Evolutionary conservation across 2,113 vertebrate genomes (phyloP).

Genomic region (Climacteris rufus): DNA sequence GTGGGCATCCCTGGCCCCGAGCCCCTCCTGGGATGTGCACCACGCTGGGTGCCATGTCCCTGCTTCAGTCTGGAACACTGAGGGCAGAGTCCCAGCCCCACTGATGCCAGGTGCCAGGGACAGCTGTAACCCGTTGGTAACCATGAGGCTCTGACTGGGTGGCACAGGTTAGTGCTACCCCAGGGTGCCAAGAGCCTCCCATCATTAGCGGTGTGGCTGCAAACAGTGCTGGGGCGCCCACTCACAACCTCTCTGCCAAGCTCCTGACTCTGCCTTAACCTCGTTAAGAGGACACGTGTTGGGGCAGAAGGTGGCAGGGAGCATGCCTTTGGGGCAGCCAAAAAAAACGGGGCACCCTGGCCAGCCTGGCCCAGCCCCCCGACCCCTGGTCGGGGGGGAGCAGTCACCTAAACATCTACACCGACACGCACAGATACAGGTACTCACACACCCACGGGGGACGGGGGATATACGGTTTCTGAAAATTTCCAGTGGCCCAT

Average conservation of each 20-base stretch:
- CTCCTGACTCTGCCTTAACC: not conserved
- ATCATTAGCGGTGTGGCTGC: not conserved
- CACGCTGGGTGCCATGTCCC: fast-evolving
- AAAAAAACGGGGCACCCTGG: not conserved
- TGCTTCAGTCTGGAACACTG: not conserved
- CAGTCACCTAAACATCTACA: slow-evolving; percentile 31
- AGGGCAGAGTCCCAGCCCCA: not conserved
- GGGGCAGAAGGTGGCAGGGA: not conserved
- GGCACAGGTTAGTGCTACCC: not conserved
- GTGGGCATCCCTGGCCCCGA: not conserved
- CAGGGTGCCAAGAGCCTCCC: not conserved
- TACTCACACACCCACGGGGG: slow-evolving; percentile 48
- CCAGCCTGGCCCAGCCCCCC: not conserved
- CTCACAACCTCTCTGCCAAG: not conserved
- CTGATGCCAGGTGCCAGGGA: not conserved
- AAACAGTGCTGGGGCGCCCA: not conserved
- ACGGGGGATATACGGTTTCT: slow-evolving; percentile 61
- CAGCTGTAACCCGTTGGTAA: not conserved
- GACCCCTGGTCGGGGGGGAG: not conserved
- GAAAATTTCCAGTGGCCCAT: slow-evolving; percentile 26
- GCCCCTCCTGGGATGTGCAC: not conserved
- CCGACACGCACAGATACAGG: slow-evolving; percentile 48
- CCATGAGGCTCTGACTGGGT: fast-evolving
- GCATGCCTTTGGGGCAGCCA: not conserved
- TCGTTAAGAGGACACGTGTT: not conserved